These are phyloP conservation scores for Tetragnatha versicolor DNA, from an alignment of 1,140 invertebrate genomes.

Conservation along the genomic window DNA sequence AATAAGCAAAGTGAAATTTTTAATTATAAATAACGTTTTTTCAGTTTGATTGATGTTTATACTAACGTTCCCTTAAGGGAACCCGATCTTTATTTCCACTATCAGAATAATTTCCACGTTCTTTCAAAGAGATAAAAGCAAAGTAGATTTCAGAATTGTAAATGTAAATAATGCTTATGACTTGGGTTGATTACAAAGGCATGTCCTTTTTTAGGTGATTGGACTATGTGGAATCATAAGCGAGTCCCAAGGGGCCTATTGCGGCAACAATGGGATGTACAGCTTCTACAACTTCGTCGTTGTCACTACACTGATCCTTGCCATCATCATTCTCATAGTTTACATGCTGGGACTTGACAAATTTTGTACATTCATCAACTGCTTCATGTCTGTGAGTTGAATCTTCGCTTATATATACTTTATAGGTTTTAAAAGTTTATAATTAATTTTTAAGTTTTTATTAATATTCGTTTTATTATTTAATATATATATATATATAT, in stretches of 20 bases:
- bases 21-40: too few relatives aligned
- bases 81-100: too few relatives aligned
- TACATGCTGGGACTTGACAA: conserved; percentile 26
- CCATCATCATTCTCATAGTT: conserved; percentile 39
- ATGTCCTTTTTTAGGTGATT: conserved; percentile 11
- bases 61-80: too few relatives aligned
- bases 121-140: background rate
- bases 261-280: conserved; percentile 18
- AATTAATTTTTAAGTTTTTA: too few relatives aligned
- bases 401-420: too few relatives aligned
- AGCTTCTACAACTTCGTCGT: conserved; percentile 50
- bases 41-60: too few relatives aligned
- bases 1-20: too few relatives aligned
- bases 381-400: conserved; percentile 26
- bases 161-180: background rate
- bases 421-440: too few relatives aligned
- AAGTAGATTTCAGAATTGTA: background rate
- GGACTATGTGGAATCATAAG: conserved; percentile 49
- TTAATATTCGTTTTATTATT: background rate
- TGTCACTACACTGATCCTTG: conserved; percentile 36
- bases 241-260: conserved; percentile 21
- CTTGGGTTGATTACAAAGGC: background rate
- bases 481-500: background rate
- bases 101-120: too few relatives aligned
- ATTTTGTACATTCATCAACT: conserved; percentile 39